Conservation (phyloP, 2,888 invertebrate species). For the Drosophila mulleri region DNA sequence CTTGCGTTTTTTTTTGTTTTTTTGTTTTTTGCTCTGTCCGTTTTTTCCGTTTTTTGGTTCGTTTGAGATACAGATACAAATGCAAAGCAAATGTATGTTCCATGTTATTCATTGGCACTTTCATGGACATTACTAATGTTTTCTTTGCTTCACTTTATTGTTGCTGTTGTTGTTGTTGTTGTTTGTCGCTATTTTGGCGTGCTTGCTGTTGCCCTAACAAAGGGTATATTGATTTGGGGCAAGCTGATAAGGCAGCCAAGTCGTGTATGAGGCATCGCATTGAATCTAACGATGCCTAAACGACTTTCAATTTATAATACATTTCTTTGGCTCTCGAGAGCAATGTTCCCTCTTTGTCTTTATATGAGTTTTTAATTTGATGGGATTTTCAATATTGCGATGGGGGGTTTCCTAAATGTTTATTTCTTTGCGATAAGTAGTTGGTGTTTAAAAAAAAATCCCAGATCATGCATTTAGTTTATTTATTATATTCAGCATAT, state of each 20-base stretch:
- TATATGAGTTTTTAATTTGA: not conserved
- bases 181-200: not conserved
- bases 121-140: conserved; percentile 74
- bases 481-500: too few relatives aligned
- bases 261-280: not conserved
- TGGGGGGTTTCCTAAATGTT: not conserved
- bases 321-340: not conserved
- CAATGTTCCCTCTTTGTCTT: not conserved
- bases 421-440: not conserved
- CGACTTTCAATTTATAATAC: conserved; percentile 2
- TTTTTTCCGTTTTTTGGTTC: conserved; percentile 16
- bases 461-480: too few relatives aligned
- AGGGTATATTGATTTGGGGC: conserved; percentile 16
- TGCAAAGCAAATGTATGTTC: conserved; percentile 72
- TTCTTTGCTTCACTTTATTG: conserved; percentile 8
- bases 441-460: not conserved
- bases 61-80: conserved; percentile 55
- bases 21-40: not conserved
- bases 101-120: conserved; percentile 75
- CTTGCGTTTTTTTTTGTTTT: conserved; percentile 18
- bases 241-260: conserved; percentile 1
- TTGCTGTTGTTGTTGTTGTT: conserved; percentile 5
- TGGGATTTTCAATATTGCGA: not conserved
- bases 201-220: conserved; percentile 30
- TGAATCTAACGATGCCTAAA: not conserved